Evolutionary conservation across 2,888 invertebrate genomes (phyloP).

Genomic region (Drosophila mercatorum): DNA sequence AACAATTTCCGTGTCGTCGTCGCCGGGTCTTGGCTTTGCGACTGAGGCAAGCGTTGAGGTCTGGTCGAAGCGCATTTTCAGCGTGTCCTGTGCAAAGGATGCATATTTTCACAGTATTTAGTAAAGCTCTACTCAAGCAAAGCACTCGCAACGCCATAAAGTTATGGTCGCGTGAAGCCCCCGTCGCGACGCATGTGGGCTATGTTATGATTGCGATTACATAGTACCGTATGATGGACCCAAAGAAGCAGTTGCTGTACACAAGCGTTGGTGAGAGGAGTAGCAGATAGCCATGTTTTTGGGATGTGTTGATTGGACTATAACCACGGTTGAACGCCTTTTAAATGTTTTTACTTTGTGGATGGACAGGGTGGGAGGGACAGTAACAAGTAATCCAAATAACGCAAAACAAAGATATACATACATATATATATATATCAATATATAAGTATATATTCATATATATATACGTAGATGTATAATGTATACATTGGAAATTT

Average conservation of each 20-base stretch:
- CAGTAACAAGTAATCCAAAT: slow-evolving; percentile 58
- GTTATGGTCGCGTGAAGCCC: slow-evolving; percentile 11
- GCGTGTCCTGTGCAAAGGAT: slow-evolving; percentile 68
- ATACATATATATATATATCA: not conserved
- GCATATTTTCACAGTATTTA: slow-evolving; percentile 49
- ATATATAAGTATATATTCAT: slow-evolving; percentile 15
- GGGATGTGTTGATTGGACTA: slow-evolving; percentile 46
- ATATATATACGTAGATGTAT: slow-evolving; percentile 12
- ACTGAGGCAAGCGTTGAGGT: slow-evolving; percentile 54
- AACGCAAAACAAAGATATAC: slow-evolving; percentile 25
- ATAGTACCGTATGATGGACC: slow-evolving; percentile 18
- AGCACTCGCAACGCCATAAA: slow-evolving; percentile 11
- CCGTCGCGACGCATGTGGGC: slow-evolving; percentile 9
- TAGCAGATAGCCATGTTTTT: slow-evolving; percentile 41
- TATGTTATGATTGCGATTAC: slow-evolving; percentile 17
- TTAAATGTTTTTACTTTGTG: slow-evolving; percentile 16
- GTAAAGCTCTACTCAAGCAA: slow-evolving; percentile 23
- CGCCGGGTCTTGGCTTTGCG: slow-evolving; percentile 23
- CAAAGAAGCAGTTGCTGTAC: slow-evolving; percentile 54
- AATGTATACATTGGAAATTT: slow-evolving; percentile 41
- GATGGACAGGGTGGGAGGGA: slow-evolving; percentile 17
- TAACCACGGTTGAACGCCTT: slow-evolving; percentile 65
- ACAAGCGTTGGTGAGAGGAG: slow-evolving; percentile 56
- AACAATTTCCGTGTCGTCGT: slow-evolving; percentile 86
- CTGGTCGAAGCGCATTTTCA: slow-evolving; percentile 71